Percentiles rank a stretch among this genome's conserved stretches.
Conservation (phyloP, 2,888 invertebrate species). For the Drosophila nigricruria region DNA sequence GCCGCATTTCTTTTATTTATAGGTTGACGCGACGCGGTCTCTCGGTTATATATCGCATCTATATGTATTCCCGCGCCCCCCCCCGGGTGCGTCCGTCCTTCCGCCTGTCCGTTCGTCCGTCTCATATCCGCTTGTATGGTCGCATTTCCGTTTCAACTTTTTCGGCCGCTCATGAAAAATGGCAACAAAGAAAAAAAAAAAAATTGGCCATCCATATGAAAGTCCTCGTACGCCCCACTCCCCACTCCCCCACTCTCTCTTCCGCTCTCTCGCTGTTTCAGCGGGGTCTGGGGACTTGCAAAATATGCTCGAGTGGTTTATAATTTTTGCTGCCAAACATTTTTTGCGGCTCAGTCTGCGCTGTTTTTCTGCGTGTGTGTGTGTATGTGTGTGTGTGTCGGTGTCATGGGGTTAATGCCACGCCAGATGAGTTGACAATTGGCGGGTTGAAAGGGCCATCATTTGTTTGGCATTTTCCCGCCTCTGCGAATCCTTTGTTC, state of each 20-base stretch:
- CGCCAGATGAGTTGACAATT: slow-evolving; percentile 70
- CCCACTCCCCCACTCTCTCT: neutral
- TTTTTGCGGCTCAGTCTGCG: slow-evolving; percentile 54
- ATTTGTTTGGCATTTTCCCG: slow-evolving; percentile 65
- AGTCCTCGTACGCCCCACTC: slow-evolving; percentile 5
- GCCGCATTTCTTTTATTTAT: slow-evolving; percentile 68
- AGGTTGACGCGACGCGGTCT: slow-evolving; percentile 68
- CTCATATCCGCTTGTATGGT: slow-evolving; percentile 80
- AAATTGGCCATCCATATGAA: slow-evolving; percentile 42
- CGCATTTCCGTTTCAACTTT: slow-evolving; percentile 80
- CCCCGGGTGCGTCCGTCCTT: neutral
- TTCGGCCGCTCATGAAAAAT: slow-evolving; percentile 62
- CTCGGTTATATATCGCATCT: slow-evolving; percentile 61
- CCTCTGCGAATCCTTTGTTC: slow-evolving; percentile 31
- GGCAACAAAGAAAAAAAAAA: slow-evolving; percentile 29
- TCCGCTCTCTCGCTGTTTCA: neutral
- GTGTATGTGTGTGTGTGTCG: no score
- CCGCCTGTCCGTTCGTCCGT: slow-evolving; percentile 16
- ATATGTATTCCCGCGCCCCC: slow-evolving; percentile 40
- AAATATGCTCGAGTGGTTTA: slow-evolving; percentile 77
- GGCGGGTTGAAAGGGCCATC: slow-evolving; percentile 63
- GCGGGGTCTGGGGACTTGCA: slow-evolving; percentile 54
- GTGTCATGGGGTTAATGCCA: slow-evolving; percentile 68
- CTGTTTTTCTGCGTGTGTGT: no score
- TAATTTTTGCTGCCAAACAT: slow-evolving; percentile 70